Conservation (phyloP, 2,113 vertebrate species). For the Centrocercus urophasianus region DNA sequence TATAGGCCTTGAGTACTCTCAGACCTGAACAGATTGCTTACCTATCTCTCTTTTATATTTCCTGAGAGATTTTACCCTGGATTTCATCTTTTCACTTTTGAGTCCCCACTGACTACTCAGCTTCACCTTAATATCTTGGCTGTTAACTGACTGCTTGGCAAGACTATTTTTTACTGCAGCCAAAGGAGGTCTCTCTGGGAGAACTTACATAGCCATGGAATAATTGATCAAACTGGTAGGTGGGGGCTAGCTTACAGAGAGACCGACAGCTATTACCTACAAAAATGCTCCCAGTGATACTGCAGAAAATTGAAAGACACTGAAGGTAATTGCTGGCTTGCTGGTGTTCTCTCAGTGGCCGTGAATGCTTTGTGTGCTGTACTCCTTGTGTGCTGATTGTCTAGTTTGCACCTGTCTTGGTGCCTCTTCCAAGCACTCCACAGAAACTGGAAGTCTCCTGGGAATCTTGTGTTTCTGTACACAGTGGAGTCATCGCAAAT, state of each 20-base stretch:
- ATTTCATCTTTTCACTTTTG: not conserved
- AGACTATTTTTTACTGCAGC: not conserved
- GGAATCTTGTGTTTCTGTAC: not conserved
- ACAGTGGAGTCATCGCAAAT: not conserved
- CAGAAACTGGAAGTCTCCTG: not conserved
- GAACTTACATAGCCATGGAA: not conserved
- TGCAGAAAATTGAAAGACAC: not conserved
- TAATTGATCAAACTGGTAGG: not conserved
- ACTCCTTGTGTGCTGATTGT: not conserved
- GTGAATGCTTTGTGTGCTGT: not conserved
- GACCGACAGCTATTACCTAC: not conserved
- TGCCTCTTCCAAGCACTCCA: not conserved
- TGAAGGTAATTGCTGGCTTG: not conserved
- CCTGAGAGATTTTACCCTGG: not conserved
- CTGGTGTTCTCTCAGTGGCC: not conserved
- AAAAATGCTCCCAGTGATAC: not conserved
- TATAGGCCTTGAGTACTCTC: not conserved
- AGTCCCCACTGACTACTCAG: not conserved
- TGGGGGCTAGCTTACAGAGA: not conserved
- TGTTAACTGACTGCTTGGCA: not conserved
- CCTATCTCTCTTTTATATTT: slow-evolving; percentile 6
- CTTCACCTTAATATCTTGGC: not conserved
- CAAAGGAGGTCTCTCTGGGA: not conserved
- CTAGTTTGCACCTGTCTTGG: not conserved
- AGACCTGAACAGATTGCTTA: not conserved